Conservation (phyloP, 2,113 vertebrate genomes). For the Apistogramma diplotaenia region DNA sequence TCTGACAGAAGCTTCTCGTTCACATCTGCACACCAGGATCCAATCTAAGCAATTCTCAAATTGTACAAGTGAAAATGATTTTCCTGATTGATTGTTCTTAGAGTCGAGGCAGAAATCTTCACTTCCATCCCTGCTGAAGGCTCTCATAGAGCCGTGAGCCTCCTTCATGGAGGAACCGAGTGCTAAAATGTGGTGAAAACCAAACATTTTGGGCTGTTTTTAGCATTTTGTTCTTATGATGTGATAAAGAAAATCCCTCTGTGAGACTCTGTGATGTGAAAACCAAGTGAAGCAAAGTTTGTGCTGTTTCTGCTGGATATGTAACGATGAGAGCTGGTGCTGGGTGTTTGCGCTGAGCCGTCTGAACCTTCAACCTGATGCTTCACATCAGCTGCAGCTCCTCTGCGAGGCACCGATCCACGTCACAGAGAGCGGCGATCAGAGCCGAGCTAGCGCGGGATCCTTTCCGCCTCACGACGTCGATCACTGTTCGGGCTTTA, state of each 20-base stretch:
- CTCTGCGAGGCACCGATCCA: background rate
- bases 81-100: background rate
- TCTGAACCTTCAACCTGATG: background rate
- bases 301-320: fast-evolving
- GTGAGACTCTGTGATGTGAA: too few species aligned
- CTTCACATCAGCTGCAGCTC: background rate
- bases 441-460: background rate
- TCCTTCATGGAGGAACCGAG: background rate
- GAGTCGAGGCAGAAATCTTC: background rate
- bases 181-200: background rate
- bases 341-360: background rate
- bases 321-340: background rate
- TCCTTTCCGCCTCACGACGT: background rate
- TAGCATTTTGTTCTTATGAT: background rate
- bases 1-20: background rate
- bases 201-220: background rate
- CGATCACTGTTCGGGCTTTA: background rate
- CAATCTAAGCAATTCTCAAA: background rate
- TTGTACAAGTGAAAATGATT: background rate
- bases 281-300: too few species aligned
- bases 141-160: background rate
- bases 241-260: too few species aligned
- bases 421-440: background rate
- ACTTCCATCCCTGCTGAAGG: background rate
- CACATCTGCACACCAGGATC: background rate